Evolutionary conservation across 2,113 vertebrate genomes (phyloP).

Genomic region (Microcebus griseorufus): DNA sequence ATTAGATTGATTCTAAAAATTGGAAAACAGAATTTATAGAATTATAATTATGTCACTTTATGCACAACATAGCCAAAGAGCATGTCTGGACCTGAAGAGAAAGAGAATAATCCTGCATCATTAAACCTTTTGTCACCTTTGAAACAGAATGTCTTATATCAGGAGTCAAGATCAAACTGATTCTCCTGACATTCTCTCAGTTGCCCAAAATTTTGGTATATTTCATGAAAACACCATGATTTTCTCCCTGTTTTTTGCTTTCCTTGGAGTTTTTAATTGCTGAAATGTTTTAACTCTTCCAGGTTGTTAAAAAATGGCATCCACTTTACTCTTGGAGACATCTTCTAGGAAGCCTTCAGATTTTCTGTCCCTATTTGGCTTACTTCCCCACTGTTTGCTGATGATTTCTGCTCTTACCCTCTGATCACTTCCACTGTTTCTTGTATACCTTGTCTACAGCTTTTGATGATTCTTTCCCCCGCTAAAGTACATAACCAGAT

Average conservation of each 20-base stretch:
- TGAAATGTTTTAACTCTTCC: neutral
- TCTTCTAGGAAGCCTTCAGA: neutral
- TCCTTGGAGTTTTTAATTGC: neutral
- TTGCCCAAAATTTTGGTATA: neutral
- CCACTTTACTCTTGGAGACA: neutral
- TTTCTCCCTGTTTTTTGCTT: neutral
- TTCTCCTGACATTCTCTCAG: neutral
- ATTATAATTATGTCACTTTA: neutral
- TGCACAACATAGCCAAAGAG: neutral
- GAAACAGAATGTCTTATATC: neutral
- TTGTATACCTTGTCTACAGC: neutral
- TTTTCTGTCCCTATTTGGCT: neutral
- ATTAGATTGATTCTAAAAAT: neutral
- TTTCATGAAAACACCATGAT: neutral
- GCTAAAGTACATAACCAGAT: neutral
- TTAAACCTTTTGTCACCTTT: neutral
- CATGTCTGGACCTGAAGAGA: neutral
- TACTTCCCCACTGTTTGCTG: neutral
- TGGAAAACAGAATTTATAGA: neutral
- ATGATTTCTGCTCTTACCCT: neutral
- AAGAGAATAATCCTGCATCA: neutral
- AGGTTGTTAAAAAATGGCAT: neutral
- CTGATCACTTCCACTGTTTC: neutral
- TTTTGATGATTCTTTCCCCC: neutral
- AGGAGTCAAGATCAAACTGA: too few species aligned